phyloP scores from a whole-genome alignment of 2,888 invertebrate species.

The Melanophora roralis region DNA sequence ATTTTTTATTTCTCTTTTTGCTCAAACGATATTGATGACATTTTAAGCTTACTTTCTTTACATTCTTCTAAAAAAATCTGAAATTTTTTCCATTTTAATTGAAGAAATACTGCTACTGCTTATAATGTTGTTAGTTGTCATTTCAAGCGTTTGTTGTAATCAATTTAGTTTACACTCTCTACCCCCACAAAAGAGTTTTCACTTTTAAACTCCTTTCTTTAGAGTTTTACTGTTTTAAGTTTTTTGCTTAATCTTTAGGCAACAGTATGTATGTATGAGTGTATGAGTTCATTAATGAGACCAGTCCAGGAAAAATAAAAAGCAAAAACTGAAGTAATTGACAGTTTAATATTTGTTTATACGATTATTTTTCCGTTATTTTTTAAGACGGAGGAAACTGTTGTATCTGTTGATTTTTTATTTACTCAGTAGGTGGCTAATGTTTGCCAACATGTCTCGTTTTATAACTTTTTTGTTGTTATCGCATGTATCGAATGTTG shows the following conservation, averaged over 20 bases:
- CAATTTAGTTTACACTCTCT: constrained; percentile 69
- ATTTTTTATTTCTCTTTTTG: not conserved
- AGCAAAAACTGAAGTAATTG: constrained; percentile 51
- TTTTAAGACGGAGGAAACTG: constrained; percentile 1
- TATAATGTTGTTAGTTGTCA: constrained; percentile 55
- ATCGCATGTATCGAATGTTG: constrained; percentile 50
- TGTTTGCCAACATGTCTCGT: constrained; percentile 62
- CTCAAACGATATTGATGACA: constrained; percentile 36
- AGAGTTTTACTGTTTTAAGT: not conserved
- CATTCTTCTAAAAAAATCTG: not conserved
- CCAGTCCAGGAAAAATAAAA: constrained; percentile 36
- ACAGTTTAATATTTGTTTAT: constrained; percentile 56
- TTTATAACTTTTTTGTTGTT: constrained; percentile 47
- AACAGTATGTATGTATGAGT: not conserved
- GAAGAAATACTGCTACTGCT: constrained; percentile 20
- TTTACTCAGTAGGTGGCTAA: constrained; percentile 60
- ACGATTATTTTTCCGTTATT: constrained; percentile 25
- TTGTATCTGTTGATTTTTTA: constrained; percentile 26
- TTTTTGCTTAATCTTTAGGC: constrained; percentile 34
- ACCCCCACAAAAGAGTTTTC: not conserved
- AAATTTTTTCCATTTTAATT: not conserved
- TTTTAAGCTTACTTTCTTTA: constrained; percentile 40
- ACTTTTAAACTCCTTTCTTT: constrained; percentile 12
- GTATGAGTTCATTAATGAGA: not conserved
- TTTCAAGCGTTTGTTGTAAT: constrained; percentile 71